Evolutionary conservation across 2,113 vertebrate genomes (phyloP).

Genomic region (Paraplagusia blochii): DNA sequence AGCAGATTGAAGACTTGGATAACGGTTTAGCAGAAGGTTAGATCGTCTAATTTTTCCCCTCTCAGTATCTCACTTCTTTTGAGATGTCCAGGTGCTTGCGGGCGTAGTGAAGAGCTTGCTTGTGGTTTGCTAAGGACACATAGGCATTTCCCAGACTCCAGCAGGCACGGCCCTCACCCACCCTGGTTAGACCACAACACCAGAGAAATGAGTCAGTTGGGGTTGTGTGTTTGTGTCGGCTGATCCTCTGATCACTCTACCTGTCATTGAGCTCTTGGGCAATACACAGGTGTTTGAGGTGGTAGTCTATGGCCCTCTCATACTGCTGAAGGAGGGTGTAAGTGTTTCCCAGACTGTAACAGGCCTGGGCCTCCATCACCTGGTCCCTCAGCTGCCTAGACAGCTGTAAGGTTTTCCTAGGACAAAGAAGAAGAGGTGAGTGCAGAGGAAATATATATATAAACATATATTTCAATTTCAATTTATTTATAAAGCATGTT

Average conservation of each 20-base stretch:
- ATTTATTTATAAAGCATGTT: too few species aligned
- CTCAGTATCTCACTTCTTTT: conserved; percentile 80
- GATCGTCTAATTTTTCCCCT: too few species aligned
- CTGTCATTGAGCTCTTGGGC: conserved; percentile 93
- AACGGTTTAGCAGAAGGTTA: not conserved
- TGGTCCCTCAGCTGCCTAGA: conserved; percentile 92
- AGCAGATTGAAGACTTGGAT: not conserved
- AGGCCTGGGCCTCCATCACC: conserved; percentile 95
- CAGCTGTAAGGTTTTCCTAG: conserved; percentile 91
- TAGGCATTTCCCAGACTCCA: conserved; percentile 97
- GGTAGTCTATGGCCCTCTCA: conserved; percentile 87
- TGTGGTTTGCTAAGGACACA: conserved; percentile 86
- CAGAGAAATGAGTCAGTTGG: not conserved
- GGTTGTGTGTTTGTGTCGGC: not conserved
- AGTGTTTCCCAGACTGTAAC: conserved; percentile 96
- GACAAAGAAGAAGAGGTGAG: not conserved
- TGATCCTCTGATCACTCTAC: conserved; percentile 56
- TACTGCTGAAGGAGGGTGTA: conserved; percentile 91
- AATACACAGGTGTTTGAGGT: conserved; percentile 92
- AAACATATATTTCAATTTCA: too few species aligned
- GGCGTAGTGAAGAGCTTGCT: conserved; percentile 88
- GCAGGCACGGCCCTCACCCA: conserved; percentile 94
- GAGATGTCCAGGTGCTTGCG: conserved; percentile 93
- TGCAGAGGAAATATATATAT: not conserved
- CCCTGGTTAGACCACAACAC: conserved; percentile 68